phyloP scores from a whole-genome alignment of 1,140 invertebrate species.

The Eulimnadia texana region DNA sequence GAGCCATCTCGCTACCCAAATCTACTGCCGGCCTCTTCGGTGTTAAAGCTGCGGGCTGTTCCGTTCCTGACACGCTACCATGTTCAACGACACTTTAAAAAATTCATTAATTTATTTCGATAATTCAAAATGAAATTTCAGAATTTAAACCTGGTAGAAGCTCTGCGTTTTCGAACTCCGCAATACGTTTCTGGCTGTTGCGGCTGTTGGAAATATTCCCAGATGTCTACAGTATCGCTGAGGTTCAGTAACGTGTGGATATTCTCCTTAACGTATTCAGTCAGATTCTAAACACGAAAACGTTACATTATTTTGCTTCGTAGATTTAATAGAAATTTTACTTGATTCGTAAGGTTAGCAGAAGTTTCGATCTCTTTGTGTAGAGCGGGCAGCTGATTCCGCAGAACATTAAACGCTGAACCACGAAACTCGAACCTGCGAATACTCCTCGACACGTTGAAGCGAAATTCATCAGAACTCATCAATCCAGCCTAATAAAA shows the following conservation, averaged over 20 bases:
- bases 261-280: background rate
- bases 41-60: background rate
- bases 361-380: background rate
- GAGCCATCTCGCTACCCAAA: background rate
- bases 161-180: background rate
- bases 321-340: background rate
- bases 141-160: background rate
- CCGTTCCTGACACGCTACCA: too few species aligned
- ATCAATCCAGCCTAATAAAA: background rate
- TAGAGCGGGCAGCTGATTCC: background rate
- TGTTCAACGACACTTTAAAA: too few species aligned
- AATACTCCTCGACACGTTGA: background rate
- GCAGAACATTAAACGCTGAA: background rate
- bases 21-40: background rate
- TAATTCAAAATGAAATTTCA: too few species aligned
- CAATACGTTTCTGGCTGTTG: too few species aligned
- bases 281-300: too few species aligned
- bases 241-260: background rate
- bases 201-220: background rate
- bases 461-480: background rate
- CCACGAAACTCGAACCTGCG: background rate
- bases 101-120: too few species aligned
- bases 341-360: background rate
- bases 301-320: too few species aligned
- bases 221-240: background rate